Evolutionary conservation across 2,113 vertebrate genomes (phyloP).

Genomic region (Taxidea taxus): DNA sequence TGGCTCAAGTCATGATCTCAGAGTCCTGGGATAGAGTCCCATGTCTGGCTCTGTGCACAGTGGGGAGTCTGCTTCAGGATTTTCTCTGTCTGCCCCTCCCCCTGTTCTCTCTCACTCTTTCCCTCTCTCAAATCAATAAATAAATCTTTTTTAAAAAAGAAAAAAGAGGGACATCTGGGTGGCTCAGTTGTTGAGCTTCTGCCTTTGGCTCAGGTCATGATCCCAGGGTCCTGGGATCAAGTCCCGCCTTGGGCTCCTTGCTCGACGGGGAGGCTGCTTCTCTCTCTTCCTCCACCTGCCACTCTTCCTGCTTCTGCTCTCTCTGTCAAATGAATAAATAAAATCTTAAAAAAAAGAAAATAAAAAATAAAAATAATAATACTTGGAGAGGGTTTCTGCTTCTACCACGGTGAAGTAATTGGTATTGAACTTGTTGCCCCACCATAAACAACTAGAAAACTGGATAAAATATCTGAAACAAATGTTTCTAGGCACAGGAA

Average conservation of each 20-base stretch:
- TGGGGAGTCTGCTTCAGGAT: background rate
- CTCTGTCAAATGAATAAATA: no score
- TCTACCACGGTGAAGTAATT: background rate
- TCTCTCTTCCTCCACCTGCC: no score
- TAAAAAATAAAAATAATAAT: background rate
- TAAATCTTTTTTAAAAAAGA: background rate
- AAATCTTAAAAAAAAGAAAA: background rate
- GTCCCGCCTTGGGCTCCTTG: no score
- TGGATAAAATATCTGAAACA: background rate
- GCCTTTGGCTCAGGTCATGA: no score
- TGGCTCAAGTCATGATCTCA: background rate
- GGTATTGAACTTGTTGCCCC: background rate
- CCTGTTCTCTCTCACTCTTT: background rate
- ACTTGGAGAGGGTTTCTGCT: background rate
- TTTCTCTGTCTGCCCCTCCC: background rate
- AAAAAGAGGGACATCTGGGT: background rate
- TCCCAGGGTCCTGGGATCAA: no score
- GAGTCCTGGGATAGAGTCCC: background rate
- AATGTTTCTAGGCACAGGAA: background rate
- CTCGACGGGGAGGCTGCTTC: no score
- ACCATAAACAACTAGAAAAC: background rate
- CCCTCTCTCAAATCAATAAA: background rate
- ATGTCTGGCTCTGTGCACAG: fast-evolving
- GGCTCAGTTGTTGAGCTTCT: no score
- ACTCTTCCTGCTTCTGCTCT: no score